phyloP scores from a whole-genome alignment of 2,113 vertebrate genomes.

The Picathartes gymnocephalus region DNA sequence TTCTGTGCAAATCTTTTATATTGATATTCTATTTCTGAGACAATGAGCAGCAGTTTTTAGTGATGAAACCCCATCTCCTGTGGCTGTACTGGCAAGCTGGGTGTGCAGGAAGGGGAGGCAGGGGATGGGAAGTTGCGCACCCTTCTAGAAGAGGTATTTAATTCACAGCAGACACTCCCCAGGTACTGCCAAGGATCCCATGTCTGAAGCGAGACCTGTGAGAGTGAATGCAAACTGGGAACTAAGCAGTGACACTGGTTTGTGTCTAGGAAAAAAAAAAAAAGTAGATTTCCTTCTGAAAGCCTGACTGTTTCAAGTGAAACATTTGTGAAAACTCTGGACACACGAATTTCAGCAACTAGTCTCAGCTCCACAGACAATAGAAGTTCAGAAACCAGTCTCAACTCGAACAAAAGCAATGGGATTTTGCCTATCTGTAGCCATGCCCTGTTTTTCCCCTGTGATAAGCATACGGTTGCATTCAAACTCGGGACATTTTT shows the following conservation, averaged over 20 bases:
- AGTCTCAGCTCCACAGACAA: background rate
- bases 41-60: background rate
- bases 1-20: background rate
- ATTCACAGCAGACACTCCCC: background rate
- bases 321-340: background rate
- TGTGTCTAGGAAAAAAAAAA: background rate
- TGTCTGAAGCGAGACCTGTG: background rate
- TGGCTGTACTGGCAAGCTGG: background rate
- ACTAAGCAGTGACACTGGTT: background rate
- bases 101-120: background rate
- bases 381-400: background rate
- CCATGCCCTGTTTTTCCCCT: background rate
- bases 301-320: background rate
- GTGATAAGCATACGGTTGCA: background rate
- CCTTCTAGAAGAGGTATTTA: background rate
- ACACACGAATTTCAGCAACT: background rate
- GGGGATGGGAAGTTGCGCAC: background rate
- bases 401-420: background rate
- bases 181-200: background rate
- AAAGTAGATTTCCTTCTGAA: background rate
- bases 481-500: conserved; percentile 3
- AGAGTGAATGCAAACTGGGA: background rate
- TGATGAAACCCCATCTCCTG: background rate
- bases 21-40: background rate
- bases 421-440: background rate